Conservation (phyloP, 2,888 invertebrate species). For the Argynnis bischoffii region DNA sequence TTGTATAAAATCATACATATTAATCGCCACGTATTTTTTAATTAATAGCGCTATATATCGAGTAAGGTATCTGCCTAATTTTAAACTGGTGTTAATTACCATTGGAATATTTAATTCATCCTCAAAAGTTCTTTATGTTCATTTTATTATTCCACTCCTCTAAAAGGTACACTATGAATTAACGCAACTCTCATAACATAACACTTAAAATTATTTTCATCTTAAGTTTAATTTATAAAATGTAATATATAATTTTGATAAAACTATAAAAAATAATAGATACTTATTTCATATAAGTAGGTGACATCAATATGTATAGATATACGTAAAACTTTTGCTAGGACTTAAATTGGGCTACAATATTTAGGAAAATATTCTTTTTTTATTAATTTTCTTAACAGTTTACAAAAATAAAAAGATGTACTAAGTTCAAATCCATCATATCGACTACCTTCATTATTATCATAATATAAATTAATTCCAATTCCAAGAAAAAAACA, state of each 20-base stretch:
- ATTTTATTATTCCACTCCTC: constrained; percentile 19
- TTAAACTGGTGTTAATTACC: constrained; percentile 24
- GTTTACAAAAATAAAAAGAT: no score
- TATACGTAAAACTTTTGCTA: no score
- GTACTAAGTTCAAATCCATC: no score
- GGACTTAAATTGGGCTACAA: no score
- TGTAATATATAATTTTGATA: no score
- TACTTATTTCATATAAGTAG: no score
- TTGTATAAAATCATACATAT: no score
- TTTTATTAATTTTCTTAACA: no score
- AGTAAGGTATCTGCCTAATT: not conserved
- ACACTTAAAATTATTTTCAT: constrained; percentile 1
- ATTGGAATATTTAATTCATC: constrained; percentile 31
- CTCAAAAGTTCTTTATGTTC: constrained; percentile 14
- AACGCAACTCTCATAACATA: not conserved
- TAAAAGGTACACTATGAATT: constrained; percentile 12
- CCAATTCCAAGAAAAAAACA: not conserved
- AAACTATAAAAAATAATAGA: no score
- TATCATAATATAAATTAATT: not conserved
- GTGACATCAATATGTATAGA: no score
- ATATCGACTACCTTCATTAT: not conserved
- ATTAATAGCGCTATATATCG: constrained; percentile 8
- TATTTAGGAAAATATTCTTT: no score
- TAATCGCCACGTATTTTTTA: no score
- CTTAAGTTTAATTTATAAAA: not conserved